Conservation (phyloP, 1,140 invertebrate species). For the Drosophila tropicalis region DNA sequence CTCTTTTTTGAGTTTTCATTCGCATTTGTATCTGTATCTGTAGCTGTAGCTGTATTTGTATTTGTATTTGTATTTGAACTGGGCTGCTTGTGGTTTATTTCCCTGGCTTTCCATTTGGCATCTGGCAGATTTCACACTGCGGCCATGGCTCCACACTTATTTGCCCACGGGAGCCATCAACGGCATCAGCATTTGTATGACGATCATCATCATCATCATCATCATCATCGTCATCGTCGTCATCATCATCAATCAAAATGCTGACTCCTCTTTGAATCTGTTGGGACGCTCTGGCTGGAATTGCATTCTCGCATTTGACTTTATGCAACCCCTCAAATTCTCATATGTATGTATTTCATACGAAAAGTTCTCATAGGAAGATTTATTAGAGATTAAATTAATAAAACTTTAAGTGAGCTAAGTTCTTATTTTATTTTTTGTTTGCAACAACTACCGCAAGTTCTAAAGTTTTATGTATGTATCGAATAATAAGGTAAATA, state of each 20-base stretch:
- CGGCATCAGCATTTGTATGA: slow-evolving; percentile 2
- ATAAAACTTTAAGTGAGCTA: slow-evolving; percentile 76
- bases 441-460: slow-evolving; percentile 66
- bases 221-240: slow-evolving; percentile 1
- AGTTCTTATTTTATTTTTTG: slow-evolving; percentile 24
- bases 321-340: slow-evolving; percentile 1
- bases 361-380: slow-evolving; percentile 57
- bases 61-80: slow-evolving; percentile 68
- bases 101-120: slow-evolving; percentile 13
- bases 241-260: slow-evolving; percentile 5
- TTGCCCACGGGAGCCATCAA: slow-evolving; percentile 11
- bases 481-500: slow-evolving; percentile 23
- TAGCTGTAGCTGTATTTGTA: slow-evolving; percentile 30
- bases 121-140: slow-evolving; percentile 8
- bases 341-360: slow-evolving; percentile 2
- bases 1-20: slow-evolving; percentile 25
- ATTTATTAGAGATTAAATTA: slow-evolving; percentile 69
- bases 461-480: slow-evolving; percentile 45
- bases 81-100: slow-evolving; percentile 61
- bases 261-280: neutral
- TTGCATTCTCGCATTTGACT: neutral
- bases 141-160: slow-evolving; percentile 2
- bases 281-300: slow-evolving; percentile 6
- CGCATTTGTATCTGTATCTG: slow-evolving; percentile 20
- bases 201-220: slow-evolving; percentile 2